Percentiles rank a stretch among this genome's conserved stretches.
Conservation (phyloP, 2,888 invertebrate genomes). For the Stenodera caucasica region DNA sequence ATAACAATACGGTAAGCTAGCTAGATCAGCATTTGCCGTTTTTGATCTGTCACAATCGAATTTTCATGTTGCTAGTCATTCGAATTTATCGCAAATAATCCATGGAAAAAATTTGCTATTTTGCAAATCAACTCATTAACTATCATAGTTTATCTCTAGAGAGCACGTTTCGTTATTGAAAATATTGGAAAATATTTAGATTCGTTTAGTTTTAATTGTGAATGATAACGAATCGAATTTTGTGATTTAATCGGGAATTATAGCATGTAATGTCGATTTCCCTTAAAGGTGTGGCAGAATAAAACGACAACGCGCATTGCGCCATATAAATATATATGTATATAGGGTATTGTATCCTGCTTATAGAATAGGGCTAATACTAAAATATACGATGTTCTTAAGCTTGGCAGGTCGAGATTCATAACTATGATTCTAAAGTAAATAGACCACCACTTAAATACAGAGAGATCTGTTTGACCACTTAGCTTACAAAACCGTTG, state of each 20-base stretch:
- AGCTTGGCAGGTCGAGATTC: conserved; percentile 44
- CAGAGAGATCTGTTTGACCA: conserved; percentile 40
- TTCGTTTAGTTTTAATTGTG: no score
- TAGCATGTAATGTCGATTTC: conserved; percentile 25
- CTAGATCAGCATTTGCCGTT: conserved; percentile 38
- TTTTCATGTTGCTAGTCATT: neutral
- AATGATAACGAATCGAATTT: no score
- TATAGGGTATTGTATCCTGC: conserved; percentile 40
- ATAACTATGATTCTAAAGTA: conserved; percentile 44
- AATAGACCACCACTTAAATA: conserved; percentile 44
- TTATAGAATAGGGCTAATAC: conserved; percentile 43
- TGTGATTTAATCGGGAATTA: conserved; percentile 29
- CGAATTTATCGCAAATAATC: no score
- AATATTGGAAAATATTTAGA: no score
- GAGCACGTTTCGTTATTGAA: no score
- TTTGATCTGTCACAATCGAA: neutral
- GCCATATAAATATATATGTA: conserved; percentile 40
- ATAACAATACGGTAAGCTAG: conserved; percentile 42
- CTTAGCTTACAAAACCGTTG: conserved; percentile 35
- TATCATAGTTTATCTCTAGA: no score
- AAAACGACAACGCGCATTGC: conserved; percentile 31
- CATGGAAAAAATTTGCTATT: no score
- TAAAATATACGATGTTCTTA: conserved; percentile 40
- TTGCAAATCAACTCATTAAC: no score
- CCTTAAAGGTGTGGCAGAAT: conserved; percentile 12